Evolutionary conservation across 2,797 vertebrate genomes (phyloP), one percentile per base, ranked within the genome.

Genomic region (Syncerus caffer): DNA sequence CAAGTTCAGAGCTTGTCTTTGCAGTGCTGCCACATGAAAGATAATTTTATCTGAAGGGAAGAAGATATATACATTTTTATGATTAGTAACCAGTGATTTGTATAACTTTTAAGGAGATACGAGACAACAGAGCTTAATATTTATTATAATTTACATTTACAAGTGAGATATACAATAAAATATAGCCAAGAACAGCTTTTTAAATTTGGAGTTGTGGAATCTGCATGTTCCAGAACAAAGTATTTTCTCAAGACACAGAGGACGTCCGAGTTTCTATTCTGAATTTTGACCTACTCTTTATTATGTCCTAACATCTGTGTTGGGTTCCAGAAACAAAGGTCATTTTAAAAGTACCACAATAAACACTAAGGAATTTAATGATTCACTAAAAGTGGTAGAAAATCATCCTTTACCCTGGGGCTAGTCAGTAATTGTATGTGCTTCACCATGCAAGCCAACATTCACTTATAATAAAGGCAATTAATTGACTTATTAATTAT

Each of bases 231-330:
- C 21, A 58, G 15, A 94, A 53, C 17, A 84, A 64, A 92, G 25
- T 76, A 62, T 88, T 90, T 92, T 89, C 34, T 90, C 23, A 90
- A 90, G 53, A 85, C 7, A 71, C 17, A 25, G 13, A 31, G 6
- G 10, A 93, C 19, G 6, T 10, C 50, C 89, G 21, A 67, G 23
- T 90, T 96, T 91, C 85, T 90, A 11, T 47, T 90, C 31, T 82
- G 88, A 96, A 97, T 88, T 85, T 62, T 94, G 16, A 85, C 29
- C 42, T 94, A 25, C 21, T 19, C 53, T 78, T 93, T 74, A 83
- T 71, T 14, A 79, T 14, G 5, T 21, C 11, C 55, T 80, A 93
- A 95, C 45, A 80, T 74, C 25, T 71, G 1, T 67, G 45, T 4
- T 84, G 29, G 34, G 17, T 31, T 88, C 64, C 15, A 38, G 71